A percentile compares a stretch with the other conserved stretches of the same genome.
These are phyloP conservation scores for Hycleus phaleratus DNA, from an alignment of 1,140 invertebrate genomes.

Conservation along the genomic window DNA sequence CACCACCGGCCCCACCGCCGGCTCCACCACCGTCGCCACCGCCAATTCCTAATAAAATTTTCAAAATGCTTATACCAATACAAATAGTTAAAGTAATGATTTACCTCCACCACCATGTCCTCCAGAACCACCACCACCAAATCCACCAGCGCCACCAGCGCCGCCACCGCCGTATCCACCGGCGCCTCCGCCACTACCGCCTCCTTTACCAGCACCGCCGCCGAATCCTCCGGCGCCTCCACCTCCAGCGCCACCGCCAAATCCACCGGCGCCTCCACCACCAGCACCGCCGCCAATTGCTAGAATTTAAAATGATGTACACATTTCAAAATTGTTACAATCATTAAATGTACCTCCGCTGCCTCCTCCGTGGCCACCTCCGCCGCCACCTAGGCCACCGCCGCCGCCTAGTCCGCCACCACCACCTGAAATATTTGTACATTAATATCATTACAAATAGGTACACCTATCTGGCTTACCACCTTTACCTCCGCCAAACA, in stretches of 20 bases:
- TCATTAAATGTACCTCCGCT: no score
- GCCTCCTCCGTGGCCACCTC: not conserved
- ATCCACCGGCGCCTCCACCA: not conserved
- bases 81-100: no score
- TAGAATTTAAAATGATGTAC: no score
- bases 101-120: not conserved
- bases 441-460: not conserved
- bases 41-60: not conserved
- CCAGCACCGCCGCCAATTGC: not conserved
- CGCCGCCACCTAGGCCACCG: not conserved
- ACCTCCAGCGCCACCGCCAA: not conserved
- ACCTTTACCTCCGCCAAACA: not conserved
- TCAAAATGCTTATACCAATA: no score
- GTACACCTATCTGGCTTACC: not conserved
- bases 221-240: constrained; percentile 2
- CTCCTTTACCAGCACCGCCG: not conserved
- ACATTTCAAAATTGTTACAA: no score
- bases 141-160: not conserved
- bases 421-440: not conserved
- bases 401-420: constrained; percentile 1
- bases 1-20: no score
- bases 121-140: not conserved
- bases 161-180: not conserved
- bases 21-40: no score
- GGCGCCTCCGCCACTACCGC: not conserved